Percentiles rank a stretch among this genome's conserved stretches.
Conservation (phyloP, 2,888 invertebrate genomes). For the Cryptocephalus moraei region DNA sequence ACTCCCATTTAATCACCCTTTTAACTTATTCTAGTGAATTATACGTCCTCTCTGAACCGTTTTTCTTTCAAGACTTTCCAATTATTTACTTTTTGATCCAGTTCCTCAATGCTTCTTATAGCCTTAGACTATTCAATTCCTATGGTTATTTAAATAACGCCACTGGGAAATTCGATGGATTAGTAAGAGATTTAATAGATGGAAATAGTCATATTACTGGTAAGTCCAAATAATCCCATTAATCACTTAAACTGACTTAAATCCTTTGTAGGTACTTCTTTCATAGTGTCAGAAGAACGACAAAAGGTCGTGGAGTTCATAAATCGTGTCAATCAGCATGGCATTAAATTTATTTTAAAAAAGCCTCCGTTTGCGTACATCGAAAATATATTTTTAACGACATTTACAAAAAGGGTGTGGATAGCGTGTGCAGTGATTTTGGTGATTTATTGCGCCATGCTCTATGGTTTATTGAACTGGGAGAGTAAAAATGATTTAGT, state of each 20-base stretch:
- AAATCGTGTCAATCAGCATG: constrained; percentile 15
- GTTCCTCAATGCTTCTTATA: not conserved
- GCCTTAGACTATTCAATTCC: constrained; percentile 8
- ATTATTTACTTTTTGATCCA: not conserved
- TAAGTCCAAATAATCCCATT: not conserved
- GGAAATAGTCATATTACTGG: constrained; percentile 14
- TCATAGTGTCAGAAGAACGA: constrained; percentile 12
- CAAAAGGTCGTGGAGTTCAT: constrained; percentile 16
- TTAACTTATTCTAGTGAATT: too few relatives aligned
- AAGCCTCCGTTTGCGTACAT: constrained; percentile 40
- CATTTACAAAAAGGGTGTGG: constrained; percentile 40
- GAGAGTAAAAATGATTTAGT: constrained; percentile 13
- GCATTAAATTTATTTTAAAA: constrained; percentile 35
- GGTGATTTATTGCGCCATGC: constrained; percentile 21
- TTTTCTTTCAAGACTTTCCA: not conserved
- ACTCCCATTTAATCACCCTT: too few relatives aligned
- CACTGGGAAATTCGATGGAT: constrained; percentile 17
- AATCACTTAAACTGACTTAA: too few relatives aligned
- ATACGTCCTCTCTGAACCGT: not conserved
- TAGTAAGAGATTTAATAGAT: constrained; percentile 13
- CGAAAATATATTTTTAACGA: constrained; percentile 39
- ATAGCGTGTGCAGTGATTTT: constrained; percentile 28
- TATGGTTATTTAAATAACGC: constrained; percentile 19
- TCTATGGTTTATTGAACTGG: constrained; percentile 32
- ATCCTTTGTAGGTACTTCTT: too few relatives aligned